These are phyloP conservation scores for Dicentrarchus labrax DNA, from an alignment of 2,113 vertebrate species.

Conservation along the genomic window DNA sequence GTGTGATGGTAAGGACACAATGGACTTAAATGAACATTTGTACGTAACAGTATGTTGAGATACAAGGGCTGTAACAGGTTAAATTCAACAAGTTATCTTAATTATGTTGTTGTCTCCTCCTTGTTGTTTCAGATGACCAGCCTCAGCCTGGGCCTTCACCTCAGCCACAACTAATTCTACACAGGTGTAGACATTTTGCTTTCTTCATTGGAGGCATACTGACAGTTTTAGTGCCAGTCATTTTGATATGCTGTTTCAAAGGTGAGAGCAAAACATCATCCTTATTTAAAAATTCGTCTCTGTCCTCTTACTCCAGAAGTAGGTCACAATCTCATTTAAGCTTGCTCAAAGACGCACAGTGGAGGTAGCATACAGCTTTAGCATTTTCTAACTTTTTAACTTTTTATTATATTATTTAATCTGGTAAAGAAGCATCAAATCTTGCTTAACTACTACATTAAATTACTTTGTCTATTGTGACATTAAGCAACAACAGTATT, in stretches of 20 bases:
- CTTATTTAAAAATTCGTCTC: neutral
- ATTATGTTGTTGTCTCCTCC: neutral
- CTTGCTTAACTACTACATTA: too few relatives aligned
- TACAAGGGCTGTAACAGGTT: neutral
- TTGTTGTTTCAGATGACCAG: neutral
- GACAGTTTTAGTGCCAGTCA: rapidly evolving
- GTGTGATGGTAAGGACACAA: slow-evolving; percentile 42
- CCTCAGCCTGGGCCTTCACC: neutral
- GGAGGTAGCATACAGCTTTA: too few relatives aligned
- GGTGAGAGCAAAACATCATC: slow-evolving; percentile 3
- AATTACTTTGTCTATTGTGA: too few relatives aligned
- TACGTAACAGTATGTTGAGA: neutral
- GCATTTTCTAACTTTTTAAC: too few relatives aligned
- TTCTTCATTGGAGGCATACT: rapidly evolving
- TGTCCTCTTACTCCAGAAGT: neutral
- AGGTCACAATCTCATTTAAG: neutral
- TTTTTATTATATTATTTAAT: too few relatives aligned
- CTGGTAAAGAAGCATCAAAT: too few relatives aligned
- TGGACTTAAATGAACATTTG: neutral
- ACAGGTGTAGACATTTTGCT: rapidly evolving
- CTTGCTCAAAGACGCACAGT: neutral
- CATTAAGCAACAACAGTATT: too few relatives aligned
- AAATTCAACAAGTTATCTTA: too few relatives aligned
- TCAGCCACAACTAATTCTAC: rapidly evolving
- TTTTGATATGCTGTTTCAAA: rapidly evolving